A percentile compares a stretch with the other conserved stretches of the same genome.
Conservation (phyloP, 2,797 vertebrate species). For the Micrastur ruficollis region DNA sequence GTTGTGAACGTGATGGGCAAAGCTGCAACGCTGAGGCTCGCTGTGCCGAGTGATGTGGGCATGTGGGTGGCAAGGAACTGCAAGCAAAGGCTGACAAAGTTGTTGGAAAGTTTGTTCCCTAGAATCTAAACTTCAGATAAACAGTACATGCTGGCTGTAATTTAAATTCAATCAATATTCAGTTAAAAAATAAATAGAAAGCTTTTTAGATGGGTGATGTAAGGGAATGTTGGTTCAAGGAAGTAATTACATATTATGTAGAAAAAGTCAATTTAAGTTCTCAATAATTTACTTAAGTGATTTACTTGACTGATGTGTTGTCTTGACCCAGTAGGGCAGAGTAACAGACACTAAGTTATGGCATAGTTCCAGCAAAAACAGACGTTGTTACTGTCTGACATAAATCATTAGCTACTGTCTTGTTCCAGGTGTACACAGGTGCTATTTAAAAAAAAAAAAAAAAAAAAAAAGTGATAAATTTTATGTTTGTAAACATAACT, state of each 20-base stretch:
- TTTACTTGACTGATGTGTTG: conserved; percentile 65
- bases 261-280: conserved; percentile 62
- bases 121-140: neutral
- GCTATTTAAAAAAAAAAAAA: conserved; percentile 49
- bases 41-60: neutral
- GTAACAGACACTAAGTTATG: conserved; percentile 75
- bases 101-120: neutral
- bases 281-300: conserved; percentile 63
- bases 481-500: conserved; percentile 81
- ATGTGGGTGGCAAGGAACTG: neutral
- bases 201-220: conserved; percentile 55
- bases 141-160: neutral
- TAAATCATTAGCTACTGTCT: conserved; percentile 74
- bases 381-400: conserved; percentile 30
- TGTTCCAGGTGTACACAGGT: conserved; percentile 80
- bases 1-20: neutral
- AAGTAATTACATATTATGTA: conserved; percentile 70
- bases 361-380: conserved; percentile 78
- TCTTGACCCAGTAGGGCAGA: conserved; percentile 78
- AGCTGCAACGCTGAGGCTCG: neutral
- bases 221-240: conserved; percentile 66
- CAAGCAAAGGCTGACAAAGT: neutral
- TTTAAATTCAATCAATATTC: conserved; percentile 62
- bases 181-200: conserved; percentile 62
- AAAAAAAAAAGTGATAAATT: conserved; percentile 66